These are phyloP conservation scores for Megaleporinus macrocephalus DNA, from an alignment of 2,113 vertebrate genomes.

Conservation along the genomic window DNA sequence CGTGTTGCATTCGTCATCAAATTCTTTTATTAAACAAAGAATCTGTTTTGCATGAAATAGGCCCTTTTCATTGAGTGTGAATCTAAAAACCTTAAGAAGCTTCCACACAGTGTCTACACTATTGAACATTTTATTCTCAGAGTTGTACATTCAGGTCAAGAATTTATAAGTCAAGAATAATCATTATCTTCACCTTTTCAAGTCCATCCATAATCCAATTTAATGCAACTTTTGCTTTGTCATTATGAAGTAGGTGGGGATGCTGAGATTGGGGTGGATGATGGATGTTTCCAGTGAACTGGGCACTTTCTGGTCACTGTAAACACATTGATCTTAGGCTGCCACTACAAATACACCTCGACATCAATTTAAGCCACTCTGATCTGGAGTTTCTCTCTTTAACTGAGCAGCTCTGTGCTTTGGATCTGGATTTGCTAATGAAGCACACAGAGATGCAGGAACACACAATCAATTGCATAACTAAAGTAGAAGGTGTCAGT, in stretches of 20 bases:
- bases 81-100: background rate
- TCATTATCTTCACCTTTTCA: no score
- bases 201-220: no score
- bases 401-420: background rate
- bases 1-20: no score
- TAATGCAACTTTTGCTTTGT: no score
- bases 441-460: background rate
- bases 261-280: constrained; percentile 8
- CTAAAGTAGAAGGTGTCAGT: background rate
- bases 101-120: no score
- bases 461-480: background rate
- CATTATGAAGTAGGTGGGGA: background rate
- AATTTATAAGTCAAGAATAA: no score
- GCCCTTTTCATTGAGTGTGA: no score
- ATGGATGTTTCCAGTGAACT: background rate
- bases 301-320: background rate
- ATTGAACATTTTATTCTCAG: no score
- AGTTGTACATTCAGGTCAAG: no score
- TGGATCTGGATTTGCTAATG: background rate
- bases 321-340: constrained; percentile 25
- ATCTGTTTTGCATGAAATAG: no score
- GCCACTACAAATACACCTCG: background rate
- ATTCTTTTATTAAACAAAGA: no score
- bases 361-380: constrained; percentile 17
- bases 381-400: background rate